Percentiles rank a stretch among this genome's conserved stretches.
Conservation (phyloP, 2,113 vertebrate species). For the Steatornis caripensis region DNA sequence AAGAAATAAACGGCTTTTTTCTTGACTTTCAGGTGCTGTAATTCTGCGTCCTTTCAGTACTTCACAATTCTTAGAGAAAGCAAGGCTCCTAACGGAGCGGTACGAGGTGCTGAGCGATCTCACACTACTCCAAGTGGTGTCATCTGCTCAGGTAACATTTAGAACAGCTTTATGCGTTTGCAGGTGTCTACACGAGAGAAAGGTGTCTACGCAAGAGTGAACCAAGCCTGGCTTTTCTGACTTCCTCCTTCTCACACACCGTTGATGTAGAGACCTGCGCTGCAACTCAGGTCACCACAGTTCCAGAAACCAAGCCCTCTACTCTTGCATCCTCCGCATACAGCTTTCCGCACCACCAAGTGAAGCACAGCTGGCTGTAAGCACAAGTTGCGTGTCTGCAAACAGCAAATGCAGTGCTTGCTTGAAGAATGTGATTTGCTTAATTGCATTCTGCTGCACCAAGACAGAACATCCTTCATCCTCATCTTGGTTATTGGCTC, state of each 20-base stretch:
- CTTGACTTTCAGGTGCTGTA: fast-evolving
- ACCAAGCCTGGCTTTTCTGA: not conserved
- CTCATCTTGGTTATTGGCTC: not conserved
- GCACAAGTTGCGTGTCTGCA: not conserved
- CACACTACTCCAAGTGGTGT: fast-evolving
- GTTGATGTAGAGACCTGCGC: not conserved
- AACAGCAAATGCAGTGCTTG: not conserved
- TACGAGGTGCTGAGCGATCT: not conserved
- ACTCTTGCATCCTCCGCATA: fast-evolving
- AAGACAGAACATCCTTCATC: not conserved
- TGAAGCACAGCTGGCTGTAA: fast-evolving
- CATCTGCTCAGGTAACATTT: not conserved
- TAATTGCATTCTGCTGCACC: not conserved
- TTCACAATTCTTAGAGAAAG: not conserved
- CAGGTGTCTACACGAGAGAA: not conserved
- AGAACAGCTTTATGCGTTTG: not conserved
- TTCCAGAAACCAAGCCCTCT: not conserved
- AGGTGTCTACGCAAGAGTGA: not conserved
- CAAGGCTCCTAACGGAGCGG: not conserved
- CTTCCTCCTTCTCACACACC: not conserved
- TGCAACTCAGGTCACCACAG: fast-evolving
- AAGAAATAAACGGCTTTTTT: not conserved
- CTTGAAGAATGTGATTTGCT: not conserved
- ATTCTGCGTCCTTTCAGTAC: not conserved
- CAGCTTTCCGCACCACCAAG: not conserved